Evolutionary conservation across 2,113 vertebrate species (phyloP).

Genomic region (Rhinichthys klamathensis): DNA sequence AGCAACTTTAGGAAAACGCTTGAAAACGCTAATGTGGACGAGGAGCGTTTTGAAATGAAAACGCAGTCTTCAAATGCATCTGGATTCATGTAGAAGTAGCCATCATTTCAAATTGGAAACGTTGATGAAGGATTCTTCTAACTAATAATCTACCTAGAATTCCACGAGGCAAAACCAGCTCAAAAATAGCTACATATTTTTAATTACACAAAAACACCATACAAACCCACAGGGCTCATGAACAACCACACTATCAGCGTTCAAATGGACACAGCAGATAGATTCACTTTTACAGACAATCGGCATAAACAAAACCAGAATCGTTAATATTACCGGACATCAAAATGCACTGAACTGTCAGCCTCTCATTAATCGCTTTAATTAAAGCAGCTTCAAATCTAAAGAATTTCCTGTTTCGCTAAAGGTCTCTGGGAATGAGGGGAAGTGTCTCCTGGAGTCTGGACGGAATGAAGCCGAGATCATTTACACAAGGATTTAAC

Average conservation of each 20-base stretch:
- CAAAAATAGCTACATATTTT: background rate
- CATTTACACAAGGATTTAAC: slow-evolving; percentile 55
- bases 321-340: slow-evolving; percentile 80
- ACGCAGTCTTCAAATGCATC: too few relatives aligned
- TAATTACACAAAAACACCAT: background rate
- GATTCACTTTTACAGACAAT: slow-evolving; percentile 9
- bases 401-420: slow-evolving; percentile 9
- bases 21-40: too few relatives aligned
- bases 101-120: background rate
- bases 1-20: too few relatives aligned
- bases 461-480: background rate
- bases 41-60: too few relatives aligned
- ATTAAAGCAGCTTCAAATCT: slow-evolving; percentile 75
- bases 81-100: too few relatives aligned
- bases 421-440: slow-evolving; percentile 35
- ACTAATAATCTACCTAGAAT: background rate
- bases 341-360: slow-evolving; percentile 74
- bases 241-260: slow-evolving; percentile 21
- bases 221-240: background rate
- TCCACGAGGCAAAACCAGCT: too few relatives aligned
- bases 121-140: background rate
- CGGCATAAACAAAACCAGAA: slow-evolving; percentile 54
- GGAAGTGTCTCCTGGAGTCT: background rate
- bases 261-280: slow-evolving; percentile 66
- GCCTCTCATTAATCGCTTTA: slow-evolving; percentile 76